Evolutionary conservation across 2,797 vertebrate genomes (phyloP).

Genomic region (Xenopus petersii): DNA sequence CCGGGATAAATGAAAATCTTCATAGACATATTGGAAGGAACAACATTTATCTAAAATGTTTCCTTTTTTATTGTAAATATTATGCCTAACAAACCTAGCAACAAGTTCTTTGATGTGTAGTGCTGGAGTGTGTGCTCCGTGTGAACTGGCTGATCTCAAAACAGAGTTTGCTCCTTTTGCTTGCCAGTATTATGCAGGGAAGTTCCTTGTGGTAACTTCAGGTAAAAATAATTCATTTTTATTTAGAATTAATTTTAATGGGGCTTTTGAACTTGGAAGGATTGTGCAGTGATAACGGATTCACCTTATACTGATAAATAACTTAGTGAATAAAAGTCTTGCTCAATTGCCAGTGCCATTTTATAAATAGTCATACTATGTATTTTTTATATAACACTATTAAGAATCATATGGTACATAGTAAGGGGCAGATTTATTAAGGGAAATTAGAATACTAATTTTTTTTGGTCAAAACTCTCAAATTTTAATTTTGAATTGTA

Average conservation of each 20-base stretch:
- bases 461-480: background rate
- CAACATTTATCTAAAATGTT: no score
- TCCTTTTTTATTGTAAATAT: no score
- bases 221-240: background rate
- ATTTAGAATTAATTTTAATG: background rate
- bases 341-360: constrained; percentile 20
- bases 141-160: no score
- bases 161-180: no score
- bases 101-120: no score
- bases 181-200: no score
- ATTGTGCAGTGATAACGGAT: constrained; percentile 6
- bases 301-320: constrained; percentile 16
- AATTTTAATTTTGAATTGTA: constrained; percentile 11
- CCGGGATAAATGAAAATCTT: no score
- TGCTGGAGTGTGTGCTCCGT: no score
- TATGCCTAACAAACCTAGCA: no score
- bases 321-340: constrained; percentile 40
- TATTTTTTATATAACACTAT: constrained; percentile 27
- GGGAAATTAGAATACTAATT: constrained; percentile 32
- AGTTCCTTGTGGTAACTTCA: no score
- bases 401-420: constrained; percentile 26
- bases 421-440: constrained; percentile 40
- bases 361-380: constrained; percentile 33
- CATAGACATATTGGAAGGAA: no score
- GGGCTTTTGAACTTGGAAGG: background rate